Percentiles rank a stretch among this genome's conserved stretches.
Conservation (phyloP, 2,888 invertebrate genomes). For the Caradrina kadenii region DNA sequence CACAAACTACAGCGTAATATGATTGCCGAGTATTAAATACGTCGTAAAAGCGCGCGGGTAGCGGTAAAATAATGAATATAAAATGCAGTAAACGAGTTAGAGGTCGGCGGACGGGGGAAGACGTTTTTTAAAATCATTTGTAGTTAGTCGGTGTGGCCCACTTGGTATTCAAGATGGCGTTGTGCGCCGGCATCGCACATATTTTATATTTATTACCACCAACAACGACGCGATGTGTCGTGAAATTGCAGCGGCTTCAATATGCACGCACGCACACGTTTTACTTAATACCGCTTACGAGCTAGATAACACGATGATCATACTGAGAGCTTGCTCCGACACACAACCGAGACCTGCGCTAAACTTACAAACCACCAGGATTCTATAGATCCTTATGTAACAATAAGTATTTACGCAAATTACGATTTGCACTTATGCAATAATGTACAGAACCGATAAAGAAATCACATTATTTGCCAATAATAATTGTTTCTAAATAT, state of each 20-base stretch:
- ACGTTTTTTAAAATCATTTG: conserved; percentile 83
- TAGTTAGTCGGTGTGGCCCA: conserved; percentile 73
- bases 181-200: conserved; percentile 76
- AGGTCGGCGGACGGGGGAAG: conserved; percentile 61
- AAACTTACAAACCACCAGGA: not conserved
- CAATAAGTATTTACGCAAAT: not conserved
- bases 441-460: not conserved
- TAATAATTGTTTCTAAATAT: conserved; percentile 62
- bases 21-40: conserved; percentile 70
- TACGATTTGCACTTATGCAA: conserved; percentile 14
- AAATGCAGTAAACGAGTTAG: conserved; percentile 80
- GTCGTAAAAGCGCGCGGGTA: conserved; percentile 71
- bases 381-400: too few relatives aligned
- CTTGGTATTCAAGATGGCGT: conserved; percentile 81
- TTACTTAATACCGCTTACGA: conserved; percentile 67
- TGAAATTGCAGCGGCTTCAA: conserved; percentile 80
- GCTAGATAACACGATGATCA: conserved; percentile 63
- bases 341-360: not conserved
- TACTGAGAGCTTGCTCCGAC: conserved; percentile 38
- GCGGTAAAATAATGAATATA: conserved; percentile 79
- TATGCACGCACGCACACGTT: conserved; percentile 72
- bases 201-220: conserved; percentile 87
- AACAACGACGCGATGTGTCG: conserved; percentile 75
- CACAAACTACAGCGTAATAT: conserved; percentile 62
- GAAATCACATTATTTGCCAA: conserved; percentile 29